Base-by-base conservation (phyloP, 2,888 invertebrate species). In the Lithosia quadra region DNA sequence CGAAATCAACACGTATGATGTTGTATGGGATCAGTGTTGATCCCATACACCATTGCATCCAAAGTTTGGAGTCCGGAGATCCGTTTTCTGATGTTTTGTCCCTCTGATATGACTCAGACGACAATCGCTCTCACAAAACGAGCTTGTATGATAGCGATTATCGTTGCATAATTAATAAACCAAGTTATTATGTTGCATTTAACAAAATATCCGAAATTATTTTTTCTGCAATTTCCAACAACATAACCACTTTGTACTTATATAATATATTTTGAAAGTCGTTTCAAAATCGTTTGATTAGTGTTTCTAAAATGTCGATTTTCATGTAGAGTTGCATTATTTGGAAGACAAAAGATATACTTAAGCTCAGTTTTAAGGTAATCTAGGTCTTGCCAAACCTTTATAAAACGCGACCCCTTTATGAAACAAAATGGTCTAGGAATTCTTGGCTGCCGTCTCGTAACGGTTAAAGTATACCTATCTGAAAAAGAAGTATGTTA, bases 361-460 rank as follows among this genome's bases (percentile, higher is more conserved):
- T 53, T 49, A 33, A 28, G 49, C 49, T 4, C 49, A 33, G 36
- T 33, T 63, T 33, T 33, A 33, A 49, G 21, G 49, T 58, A 59
- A 43, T 58, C 34, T 21, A 65, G 43, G 33, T 55, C 28, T 33
- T 22, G 34, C 15, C 21, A 33, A 63, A 53, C 21, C 18, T 18
- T 22, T 15, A 22, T 15, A 28, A 56, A 28, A 8, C 34, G 22
- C 34, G 33, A 22, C 22, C 34, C 55, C 21, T 61, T 58, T 67
- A 57, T 55, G 24, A 68, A 72, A 77, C 66, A 56, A 53, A 73
- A 71, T 49, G 60, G 43, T 53, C 33, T 63, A 59, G 36, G 68
- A 67, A 68, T 75, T 67, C 68, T 70, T 58, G 64, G 73, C 68
- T 71, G 33, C 33, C 61, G 57, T 71, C 36, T 68, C 65, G 56